Evolutionary conservation across 2,797 vertebrate species (phyloP).

Genomic region (Notolepis coatsorum): DNA sequence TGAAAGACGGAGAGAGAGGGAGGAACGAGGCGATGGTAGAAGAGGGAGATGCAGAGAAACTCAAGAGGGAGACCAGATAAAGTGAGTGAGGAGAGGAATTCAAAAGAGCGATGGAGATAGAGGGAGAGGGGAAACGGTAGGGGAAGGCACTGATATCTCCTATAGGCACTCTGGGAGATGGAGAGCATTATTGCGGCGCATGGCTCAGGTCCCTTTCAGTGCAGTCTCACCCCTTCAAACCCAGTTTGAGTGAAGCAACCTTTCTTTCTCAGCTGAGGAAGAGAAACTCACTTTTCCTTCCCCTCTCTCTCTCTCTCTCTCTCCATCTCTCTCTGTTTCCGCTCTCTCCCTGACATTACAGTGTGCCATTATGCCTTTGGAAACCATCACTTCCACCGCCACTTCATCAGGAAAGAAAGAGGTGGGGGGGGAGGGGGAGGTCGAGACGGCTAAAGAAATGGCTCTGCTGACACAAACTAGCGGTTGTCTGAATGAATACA

Average conservation of each 20-base stretch:
- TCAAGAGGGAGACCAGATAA: background rate
- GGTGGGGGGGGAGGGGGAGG: no score
- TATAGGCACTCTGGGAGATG: background rate
- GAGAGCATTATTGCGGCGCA: conserved; percentile 1
- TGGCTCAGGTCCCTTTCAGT: no score
- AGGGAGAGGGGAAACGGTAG: background rate
- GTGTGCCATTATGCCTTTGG: background rate
- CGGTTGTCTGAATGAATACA: conserved; percentile 4
- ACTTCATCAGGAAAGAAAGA: background rate
- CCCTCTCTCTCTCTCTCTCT: no score
- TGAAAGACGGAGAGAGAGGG: no score
- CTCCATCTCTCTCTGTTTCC: background rate
- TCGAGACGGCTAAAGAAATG: background rate
- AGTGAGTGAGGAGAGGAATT: background rate
- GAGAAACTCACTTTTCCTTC: background rate
- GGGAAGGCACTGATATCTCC: conserved; percentile 14
- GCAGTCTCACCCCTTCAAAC: conserved; percentile 10
- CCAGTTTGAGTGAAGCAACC: background rate
- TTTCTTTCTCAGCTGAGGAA: background rate
- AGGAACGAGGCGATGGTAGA: no score
- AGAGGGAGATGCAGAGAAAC: background rate
- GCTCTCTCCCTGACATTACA: background rate
- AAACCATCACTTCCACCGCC: conserved; percentile 2
- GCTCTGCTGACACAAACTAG: background rate
- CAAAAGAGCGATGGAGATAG: no score